These are phyloP conservation scores for Amiota mariae DNA, from an alignment of 2,888 invertebrate species.

Conservation along the genomic window DNA sequence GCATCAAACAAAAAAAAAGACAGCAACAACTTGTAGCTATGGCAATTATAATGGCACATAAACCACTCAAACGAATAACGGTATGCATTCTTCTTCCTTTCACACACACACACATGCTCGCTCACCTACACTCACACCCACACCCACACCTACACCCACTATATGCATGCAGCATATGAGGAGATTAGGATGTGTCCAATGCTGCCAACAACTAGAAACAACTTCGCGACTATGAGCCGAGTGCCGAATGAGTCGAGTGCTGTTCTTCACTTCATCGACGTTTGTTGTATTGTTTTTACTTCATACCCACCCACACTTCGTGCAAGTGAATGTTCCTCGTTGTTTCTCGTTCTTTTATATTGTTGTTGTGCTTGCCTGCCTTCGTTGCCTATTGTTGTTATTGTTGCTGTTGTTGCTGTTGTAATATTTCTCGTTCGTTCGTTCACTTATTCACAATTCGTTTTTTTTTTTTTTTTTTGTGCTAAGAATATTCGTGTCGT, in stretches of 20 bases:
- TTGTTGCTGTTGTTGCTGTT: too few species aligned
- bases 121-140: background rate
- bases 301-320: constrained; percentile 38
- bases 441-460: constrained; percentile 1
- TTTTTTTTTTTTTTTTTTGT: background rate
- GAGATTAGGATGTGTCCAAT: too few species aligned
- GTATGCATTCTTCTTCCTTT: background rate
- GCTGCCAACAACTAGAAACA: too few species aligned
- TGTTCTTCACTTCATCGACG: constrained; percentile 48
- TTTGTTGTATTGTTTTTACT: constrained; percentile 19
- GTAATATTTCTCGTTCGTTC: constrained; percentile 38
- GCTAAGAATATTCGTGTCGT: background rate
- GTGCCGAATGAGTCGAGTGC: too few species aligned
- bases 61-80: background rate
- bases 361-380: background rate
- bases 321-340: too few species aligned
- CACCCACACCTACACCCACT: too few species aligned
- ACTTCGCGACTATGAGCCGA: too few species aligned
- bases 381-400: background rate
- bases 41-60: constrained; percentile 21
- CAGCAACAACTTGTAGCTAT: too few species aligned
- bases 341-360: constrained; percentile 47
- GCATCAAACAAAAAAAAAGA: too few species aligned
- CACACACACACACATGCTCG: constrained; percentile 14
- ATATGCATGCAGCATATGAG: background rate